A percentile compares a stretch with the other conserved stretches of the same genome.
Conservation (phyloP, 2,797 vertebrate genomes). For the Leptodactylus fallax region DNA sequence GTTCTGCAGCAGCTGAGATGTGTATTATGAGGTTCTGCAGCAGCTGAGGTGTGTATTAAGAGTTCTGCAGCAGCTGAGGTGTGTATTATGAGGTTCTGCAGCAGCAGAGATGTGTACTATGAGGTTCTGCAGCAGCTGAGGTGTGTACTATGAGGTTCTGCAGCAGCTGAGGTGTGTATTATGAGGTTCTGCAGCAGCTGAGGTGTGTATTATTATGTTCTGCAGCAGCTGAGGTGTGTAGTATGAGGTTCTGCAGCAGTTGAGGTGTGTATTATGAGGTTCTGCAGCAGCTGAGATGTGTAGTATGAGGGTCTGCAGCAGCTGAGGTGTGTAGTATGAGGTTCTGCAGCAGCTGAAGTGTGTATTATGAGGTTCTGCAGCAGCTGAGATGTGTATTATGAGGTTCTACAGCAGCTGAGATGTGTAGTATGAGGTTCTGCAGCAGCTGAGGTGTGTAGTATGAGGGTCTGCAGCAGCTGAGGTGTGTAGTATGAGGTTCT, state of each 20-base stretch:
- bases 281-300: constrained; percentile 1
- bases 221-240: not conserved
- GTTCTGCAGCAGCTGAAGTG: not conserved
- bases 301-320: no score
- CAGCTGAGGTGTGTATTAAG: not conserved
- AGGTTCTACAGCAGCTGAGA: not conserved
- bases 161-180: not conserved
- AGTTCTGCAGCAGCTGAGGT: not conserved
- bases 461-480: not conserved
- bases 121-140: not conserved
- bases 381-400: not conserved
- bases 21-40: not conserved
- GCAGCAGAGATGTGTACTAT: no score
- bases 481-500: not conserved
- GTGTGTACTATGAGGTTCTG: no score
- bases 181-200: not conserved
- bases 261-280: not conserved
- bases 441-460: no score
- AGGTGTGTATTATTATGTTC: not conserved
- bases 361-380: not conserved
- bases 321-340: no score
- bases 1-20: not conserved
- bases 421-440: no score
- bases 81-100: not conserved
- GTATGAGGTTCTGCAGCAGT: not conserved